Conservation (phyloP, 2,888 invertebrate genomes). For the Cataglyphis albicans region DNA sequence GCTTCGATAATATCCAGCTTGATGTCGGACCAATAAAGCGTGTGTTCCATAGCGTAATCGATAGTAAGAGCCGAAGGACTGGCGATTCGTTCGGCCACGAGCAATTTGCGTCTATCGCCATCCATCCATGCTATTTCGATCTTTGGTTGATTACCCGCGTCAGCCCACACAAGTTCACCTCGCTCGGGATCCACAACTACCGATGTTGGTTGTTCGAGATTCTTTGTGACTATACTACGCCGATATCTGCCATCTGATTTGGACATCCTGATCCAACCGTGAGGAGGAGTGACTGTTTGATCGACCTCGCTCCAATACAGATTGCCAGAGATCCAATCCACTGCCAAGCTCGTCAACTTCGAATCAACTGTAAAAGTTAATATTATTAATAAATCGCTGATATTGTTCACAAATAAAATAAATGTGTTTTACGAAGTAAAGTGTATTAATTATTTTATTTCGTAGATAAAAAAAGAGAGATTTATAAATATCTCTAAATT, state of each 20-base stretch:
- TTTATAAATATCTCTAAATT: not conserved
- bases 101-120: constrained; percentile 93
- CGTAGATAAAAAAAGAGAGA: not conserved
- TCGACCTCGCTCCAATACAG: constrained; percentile 95
- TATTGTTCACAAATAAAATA: not conserved
- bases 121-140: constrained; percentile 99
- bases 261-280: constrained; percentile 94
- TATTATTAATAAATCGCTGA: not conserved
- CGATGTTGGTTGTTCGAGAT: constrained; percentile 95
- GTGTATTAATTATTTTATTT: not conserved
- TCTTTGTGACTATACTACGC: constrained; percentile 92
- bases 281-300: constrained; percentile 91
- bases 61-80: constrained; percentile 96
- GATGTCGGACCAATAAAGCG: constrained; percentile 98
- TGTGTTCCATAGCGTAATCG: constrained; percentile 95
- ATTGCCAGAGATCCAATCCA: constrained; percentile 97
- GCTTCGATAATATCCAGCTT: constrained; percentile 96
- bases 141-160: constrained; percentile 95
- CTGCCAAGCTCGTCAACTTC: constrained; percentile 95
- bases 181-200: constrained; percentile 94
- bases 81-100: constrained; percentile 93
- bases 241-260: constrained; percentile 96
- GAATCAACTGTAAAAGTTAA: constrained; percentile 88
- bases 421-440: not conserved
- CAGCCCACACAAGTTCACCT: constrained; percentile 97